A percentile compares a stretch with the other conserved stretches of the same genome.
phyloP scores from a whole-genome alignment of 2,797 vertebrate species.

The Halcyon badia region DNA sequence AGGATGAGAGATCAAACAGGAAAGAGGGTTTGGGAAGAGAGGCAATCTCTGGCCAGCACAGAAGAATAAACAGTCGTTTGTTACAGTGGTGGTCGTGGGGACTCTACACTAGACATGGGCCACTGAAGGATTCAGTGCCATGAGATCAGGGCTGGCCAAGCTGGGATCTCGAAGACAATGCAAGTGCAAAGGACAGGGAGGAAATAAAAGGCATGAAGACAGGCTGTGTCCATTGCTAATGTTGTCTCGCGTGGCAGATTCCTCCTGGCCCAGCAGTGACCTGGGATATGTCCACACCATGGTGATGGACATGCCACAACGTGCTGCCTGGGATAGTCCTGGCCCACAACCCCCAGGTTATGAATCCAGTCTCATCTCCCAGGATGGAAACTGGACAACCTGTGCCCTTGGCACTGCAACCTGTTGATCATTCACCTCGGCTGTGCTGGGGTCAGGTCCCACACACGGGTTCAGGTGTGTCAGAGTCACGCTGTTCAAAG shows the following conservation, averaged over 20 bases:
- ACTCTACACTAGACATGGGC: background rate
- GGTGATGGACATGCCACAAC: background rate
- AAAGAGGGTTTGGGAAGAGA: background rate
- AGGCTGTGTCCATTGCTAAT: background rate
- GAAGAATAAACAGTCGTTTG: background rate
- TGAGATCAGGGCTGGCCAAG: background rate
- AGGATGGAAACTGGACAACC: background rate
- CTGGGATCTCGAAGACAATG: background rate
- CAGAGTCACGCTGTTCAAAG: background rate
- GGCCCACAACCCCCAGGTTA: background rate
- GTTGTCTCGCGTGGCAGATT: background rate
- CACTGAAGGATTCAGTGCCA: background rate
- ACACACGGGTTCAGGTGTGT: background rate
- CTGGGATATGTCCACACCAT: rapidly evolving
- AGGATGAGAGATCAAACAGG: background rate
- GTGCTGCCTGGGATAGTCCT: background rate
- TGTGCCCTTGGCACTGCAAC: background rate
- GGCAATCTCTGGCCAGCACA: background rate
- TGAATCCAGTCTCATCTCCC: background rate
- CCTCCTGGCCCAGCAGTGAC: background rate
- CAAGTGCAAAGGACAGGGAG: background rate
- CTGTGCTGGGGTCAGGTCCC: background rate
- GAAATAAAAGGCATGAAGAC: background rate
- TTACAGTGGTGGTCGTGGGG: background rate
- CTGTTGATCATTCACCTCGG: background rate